A percentile compares a stretch with the other conserved stretches of the same genome.
phyloP scores from a whole-genome alignment of 2,797 vertebrate species.

The Channallabes apus region DNA sequence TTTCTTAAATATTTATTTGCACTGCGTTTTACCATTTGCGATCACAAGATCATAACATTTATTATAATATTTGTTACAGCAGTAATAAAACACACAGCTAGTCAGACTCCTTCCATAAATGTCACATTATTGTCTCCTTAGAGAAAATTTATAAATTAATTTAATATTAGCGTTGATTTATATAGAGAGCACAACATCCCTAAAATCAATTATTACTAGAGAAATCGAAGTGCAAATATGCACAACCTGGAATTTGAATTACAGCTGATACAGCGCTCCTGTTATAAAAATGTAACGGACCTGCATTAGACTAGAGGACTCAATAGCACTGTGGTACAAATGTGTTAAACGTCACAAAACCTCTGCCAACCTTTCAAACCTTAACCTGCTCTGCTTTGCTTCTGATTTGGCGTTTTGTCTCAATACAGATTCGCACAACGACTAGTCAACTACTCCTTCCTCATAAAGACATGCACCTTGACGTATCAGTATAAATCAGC shows the following conservation, averaged over 20 bases:
- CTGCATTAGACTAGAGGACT: not conserved
- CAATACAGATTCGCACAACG: not conserved
- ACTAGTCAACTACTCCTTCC: not conserved
- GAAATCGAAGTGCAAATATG: not conserved
- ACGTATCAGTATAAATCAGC: slow-evolving; percentile 23
- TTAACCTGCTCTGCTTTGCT: too few relatives aligned
- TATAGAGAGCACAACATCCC: not conserved
- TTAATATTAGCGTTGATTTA: not conserved
- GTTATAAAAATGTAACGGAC: not conserved
- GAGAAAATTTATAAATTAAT: not conserved
- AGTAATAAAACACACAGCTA: not conserved
- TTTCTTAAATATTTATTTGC: not conserved
- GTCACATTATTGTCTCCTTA: not conserved
- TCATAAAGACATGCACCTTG: not conserved
- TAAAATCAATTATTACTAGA: not conserved
- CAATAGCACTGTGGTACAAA: not conserved
- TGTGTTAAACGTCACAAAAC: not conserved
- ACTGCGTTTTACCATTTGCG: not conserved
- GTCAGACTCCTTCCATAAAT: not conserved
- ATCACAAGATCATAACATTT: not conserved
- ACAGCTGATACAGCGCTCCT: not conserved
- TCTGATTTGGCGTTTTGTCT: not conserved
- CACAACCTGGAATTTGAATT: not conserved
- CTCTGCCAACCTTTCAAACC: not conserved
- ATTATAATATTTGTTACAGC: not conserved